Conservation (phyloP, 2,888 invertebrate genomes). For the Ophraella communa region DNA sequence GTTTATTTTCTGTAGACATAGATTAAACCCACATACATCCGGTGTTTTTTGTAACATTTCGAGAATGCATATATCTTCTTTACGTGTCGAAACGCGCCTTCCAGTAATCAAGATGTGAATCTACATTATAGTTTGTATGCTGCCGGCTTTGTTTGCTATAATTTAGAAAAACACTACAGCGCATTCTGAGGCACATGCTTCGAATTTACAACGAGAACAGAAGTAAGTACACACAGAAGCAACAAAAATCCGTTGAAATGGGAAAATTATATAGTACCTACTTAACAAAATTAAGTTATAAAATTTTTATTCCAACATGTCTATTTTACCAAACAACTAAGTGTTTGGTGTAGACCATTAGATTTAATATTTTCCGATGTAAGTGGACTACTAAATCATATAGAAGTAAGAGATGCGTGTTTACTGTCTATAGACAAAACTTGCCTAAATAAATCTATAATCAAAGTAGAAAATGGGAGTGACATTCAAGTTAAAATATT, state of each 20-base stretch:
- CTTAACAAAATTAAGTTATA: not conserved
- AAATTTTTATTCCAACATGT: not conserved
- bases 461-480: too few relatives aligned
- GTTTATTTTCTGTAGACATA: too few relatives aligned
- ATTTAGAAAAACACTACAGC: constrained; percentile 26
- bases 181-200: constrained; percentile 17
- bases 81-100: not conserved
- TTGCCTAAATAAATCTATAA: too few relatives aligned
- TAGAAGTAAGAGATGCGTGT: too few relatives aligned
- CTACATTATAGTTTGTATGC: constrained; percentile 26
- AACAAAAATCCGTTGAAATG: not conserved
- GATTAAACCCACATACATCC: too few relatives aligned
- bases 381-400: too few relatives aligned
- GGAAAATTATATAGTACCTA: not conserved
- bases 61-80: not conserved
- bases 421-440: too few relatives aligned
- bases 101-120: constrained; percentile 24
- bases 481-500: too few relatives aligned
- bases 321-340: not conserved
- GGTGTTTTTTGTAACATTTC: not conserved
- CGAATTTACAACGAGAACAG: constrained; percentile 22
- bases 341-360: not conserved
- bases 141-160: constrained; percentile 13
- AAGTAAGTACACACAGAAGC: not conserved
- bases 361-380: too few relatives aligned